phyloP scores from a whole-genome alignment of 2,797 vertebrate species.

The Oryzias dopingdopingensis region DNA sequence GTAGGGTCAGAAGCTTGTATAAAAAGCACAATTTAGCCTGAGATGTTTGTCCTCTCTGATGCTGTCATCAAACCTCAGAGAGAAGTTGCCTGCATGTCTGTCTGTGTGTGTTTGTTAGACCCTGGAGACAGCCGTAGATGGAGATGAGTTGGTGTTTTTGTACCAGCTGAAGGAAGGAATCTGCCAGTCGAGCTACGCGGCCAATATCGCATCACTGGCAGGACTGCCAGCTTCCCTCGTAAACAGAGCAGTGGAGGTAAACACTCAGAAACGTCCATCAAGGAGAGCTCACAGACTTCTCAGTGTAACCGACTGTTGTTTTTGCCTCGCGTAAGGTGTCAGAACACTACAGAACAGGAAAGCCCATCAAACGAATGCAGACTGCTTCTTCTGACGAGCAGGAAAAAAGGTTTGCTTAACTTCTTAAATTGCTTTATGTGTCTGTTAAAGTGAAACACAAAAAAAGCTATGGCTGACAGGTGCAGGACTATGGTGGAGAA shows the following conservation, averaged over 20 bases:
- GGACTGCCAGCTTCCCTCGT: slow-evolving; percentile 85
- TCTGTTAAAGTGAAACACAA: not conserved
- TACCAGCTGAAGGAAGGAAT: slow-evolving; percentile 91
- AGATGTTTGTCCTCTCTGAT: slow-evolving; percentile 9
- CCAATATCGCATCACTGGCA: slow-evolving; percentile 90
- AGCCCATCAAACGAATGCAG: slow-evolving; percentile 77
- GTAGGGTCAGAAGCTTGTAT: slow-evolving; percentile 55
- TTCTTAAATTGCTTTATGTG: slow-evolving; percentile 2
- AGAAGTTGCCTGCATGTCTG: slow-evolving; percentile 8
- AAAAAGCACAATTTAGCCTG: not conserved
- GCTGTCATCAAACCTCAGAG: slow-evolving; percentile 7
- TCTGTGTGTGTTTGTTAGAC: slow-evolving; percentile 73
- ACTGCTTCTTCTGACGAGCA: slow-evolving; percentile 71
- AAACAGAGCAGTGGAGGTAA: slow-evolving; percentile 87
- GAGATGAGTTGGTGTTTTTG: slow-evolving; percentile 91
- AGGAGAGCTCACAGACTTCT: slow-evolving; percentile 7
- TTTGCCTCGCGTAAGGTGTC: slow-evolving; percentile 75
- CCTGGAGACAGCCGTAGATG: slow-evolving; percentile 92
- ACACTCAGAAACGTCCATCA: slow-evolving; percentile 15
- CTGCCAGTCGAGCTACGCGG: slow-evolving; percentile 88
- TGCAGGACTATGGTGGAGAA: slow-evolving; percentile 83
- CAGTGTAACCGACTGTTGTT: not conserved
- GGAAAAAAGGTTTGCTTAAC: slow-evolving; percentile 70
- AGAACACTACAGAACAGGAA: slow-evolving; percentile 79
- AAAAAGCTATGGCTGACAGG: slow-evolving; percentile 59